Conservation (phyloP, 2,797 vertebrate genomes). For the Hoplostethus mediterraneus region DNA sequence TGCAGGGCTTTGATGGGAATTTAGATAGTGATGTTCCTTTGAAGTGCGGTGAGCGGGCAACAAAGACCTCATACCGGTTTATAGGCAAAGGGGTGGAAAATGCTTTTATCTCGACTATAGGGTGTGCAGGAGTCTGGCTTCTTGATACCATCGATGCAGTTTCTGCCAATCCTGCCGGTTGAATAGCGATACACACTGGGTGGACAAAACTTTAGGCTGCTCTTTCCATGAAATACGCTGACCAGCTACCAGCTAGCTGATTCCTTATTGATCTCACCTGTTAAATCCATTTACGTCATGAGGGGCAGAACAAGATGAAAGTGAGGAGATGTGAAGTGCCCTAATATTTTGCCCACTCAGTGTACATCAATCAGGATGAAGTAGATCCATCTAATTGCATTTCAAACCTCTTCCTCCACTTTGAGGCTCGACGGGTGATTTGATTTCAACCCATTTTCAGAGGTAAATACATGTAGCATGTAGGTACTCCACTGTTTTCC, state of each 20-base stretch:
- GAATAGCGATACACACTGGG: neutral
- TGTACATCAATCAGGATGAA: neutral
- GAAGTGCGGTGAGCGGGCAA: slow-evolving; percentile 41
- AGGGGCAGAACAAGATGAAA: too few species aligned
- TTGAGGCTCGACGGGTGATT: too few species aligned
- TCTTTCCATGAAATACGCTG: neutral
- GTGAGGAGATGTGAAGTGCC: too few species aligned
- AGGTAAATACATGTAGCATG: too few species aligned
- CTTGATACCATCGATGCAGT: slow-evolving; percentile 1
- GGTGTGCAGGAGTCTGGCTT: neutral
- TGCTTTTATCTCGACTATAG: slow-evolving; percentile 9
- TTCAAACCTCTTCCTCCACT: neutral
- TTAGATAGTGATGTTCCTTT: slow-evolving; percentile 47
- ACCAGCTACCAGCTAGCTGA: too few species aligned
- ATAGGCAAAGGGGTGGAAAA: slow-evolving; percentile 12
- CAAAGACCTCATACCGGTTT: slow-evolving; percentile 29
- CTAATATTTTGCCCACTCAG: too few species aligned
- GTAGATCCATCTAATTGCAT: neutral
- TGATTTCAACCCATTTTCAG: too few species aligned
- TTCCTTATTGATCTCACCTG: too few species aligned
- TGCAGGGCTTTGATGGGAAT: slow-evolving; percentile 63
- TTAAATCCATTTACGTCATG: too few species aligned
- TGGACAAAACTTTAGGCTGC: too few species aligned
- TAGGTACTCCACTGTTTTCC: neutral
- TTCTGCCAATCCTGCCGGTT: too few species aligned